Conservation (phyloP, 2,888 invertebrate genomes). For the Andrena flavipes region DNA sequence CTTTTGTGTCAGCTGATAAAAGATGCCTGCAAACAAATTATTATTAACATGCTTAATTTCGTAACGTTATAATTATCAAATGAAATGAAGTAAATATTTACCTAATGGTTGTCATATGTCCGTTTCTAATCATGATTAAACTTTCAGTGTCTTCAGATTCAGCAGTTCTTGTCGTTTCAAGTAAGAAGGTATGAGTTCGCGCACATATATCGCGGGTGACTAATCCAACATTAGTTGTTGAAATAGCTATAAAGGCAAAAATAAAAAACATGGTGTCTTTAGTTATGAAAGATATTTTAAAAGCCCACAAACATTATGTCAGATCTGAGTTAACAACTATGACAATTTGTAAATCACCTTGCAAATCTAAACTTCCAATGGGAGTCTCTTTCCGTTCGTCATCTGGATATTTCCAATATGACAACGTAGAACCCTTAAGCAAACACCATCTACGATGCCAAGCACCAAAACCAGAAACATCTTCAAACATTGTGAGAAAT, state of each 20-base stretch:
- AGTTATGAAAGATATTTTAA: not conserved
- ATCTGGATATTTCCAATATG: slow-evolving; percentile 99
- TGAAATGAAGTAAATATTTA: slow-evolving; percentile 74
- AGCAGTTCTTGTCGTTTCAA: slow-evolving; percentile 90
- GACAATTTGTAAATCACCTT: slow-evolving; percentile 86
- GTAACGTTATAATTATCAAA: slow-evolving; percentile 9
- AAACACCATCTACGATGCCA: slow-evolving; percentile 99
- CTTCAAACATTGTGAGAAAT: slow-evolving; percentile 98
- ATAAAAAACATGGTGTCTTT: not conserved
- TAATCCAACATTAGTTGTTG: slow-evolving; percentile 89
- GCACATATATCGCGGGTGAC: slow-evolving; percentile 97
- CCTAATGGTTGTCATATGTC: slow-evolving; percentile 89
- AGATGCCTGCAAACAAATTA: slow-evolving; percentile 88
- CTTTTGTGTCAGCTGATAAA: slow-evolving; percentile 96
- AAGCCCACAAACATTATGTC: not conserved
- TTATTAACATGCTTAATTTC: not conserved
- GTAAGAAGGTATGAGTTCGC: slow-evolving; percentile 94
- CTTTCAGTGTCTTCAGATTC: slow-evolving; percentile 89
- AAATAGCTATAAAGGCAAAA: slow-evolving; percentile 86
- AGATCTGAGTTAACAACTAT: not conserved
- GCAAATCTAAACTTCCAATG: slow-evolving; percentile 80
- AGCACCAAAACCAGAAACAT: slow-evolving; percentile 96
- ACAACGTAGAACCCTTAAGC: slow-evolving; percentile 91
- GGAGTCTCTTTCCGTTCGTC: slow-evolving; percentile 90
- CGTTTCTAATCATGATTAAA: slow-evolving; percentile 88